Evolutionary conservation across 2,888 invertebrate species (phyloP), one percentile per base, ranked within the genome.

Genomic region (Acronicta alni): DNA sequence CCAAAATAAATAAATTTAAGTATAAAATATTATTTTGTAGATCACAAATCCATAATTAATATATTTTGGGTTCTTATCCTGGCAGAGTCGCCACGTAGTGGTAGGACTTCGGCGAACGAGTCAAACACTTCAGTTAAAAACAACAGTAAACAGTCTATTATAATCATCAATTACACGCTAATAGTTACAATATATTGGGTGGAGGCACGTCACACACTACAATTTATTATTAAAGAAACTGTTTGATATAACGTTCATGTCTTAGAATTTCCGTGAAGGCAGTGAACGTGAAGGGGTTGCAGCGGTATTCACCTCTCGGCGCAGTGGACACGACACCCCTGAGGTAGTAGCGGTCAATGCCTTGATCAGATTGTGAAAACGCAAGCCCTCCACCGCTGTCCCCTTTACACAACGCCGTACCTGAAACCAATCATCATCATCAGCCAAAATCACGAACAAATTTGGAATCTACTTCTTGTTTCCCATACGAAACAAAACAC

Each of bases 351-450:
- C 87, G 73, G 9, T 72, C 60, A 0, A 56, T 60, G 4, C 80
- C 79, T 5, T 71, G 55, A 6, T 80, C 81, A 0, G 38, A 44
- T 0, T 78, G 74, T 0, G 77, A 64, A 60, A 89, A 87, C 1
- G 81, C 76, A 12, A 89, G 70, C 0, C 88, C 87, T 0, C 88
- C 87, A 0, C 90, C 89, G 55, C 89, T 88, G 77, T 89, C 89
- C 2, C 89, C 89, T 48, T 84, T 77, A 66, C 89, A 89, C 0
- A 88, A 70, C 0, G 86, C 80, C 18, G 42, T 85, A 10, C 86
- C 89, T 89, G 75, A 3, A 42, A 43, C 23, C 23, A 10, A 10
- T 15, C 7, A 1, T 37, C 3, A 37, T 7, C 5, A 35, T n/a
- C 35, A 5, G 1, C n/a, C 3, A 35, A n/a, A 35, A n/a, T 3